Evolutionary conservation across 1,140 invertebrate species (phyloP), one percentile per base, ranked within the genome.

Genomic region (Drosophila navojoa): DNA sequence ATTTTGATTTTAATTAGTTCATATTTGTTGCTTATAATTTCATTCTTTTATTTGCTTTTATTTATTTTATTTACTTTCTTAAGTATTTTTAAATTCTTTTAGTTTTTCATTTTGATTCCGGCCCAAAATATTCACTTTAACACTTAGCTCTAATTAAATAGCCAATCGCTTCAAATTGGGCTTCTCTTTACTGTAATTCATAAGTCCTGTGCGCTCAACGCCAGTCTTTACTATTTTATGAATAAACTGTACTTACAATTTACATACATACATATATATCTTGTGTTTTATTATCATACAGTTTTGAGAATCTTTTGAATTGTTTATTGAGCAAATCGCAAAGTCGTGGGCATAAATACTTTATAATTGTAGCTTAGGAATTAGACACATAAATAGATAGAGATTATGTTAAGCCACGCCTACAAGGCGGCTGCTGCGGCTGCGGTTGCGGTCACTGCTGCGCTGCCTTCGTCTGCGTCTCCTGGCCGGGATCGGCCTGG

Each of bases 311-410:
- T 89, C 82, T 57, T 86, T 86, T 76, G 79, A 82, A 64, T 57
- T 81, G 27, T 86, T 86, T 79, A 89, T 87, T 81, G 79, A 87
- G 82, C 82, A 89, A 86, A 73, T 38, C 58, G 50, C 42, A 49
- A 38, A 38, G 55, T 54, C 66, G 53, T 76, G 71, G 60, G 76
- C 68, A 79, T 79, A 87, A 71, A 79, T 87, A 86, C 62, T 4
- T 76, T 52, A 61, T 63, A 80, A 61, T 60, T 70, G 80, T 84
- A 71, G 44, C 77, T 86, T 86, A 87, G 15, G 35, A 71, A 57
- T 86, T 87, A 86, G 68, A 87, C 78, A 79, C 74, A 81, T 86
- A 89, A 87, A 89, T 87, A 82, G 67, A 72, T 38, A 50, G 69
- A 61, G 50, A 71, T 63, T 77, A 87, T 67, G 64, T 79, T 81